Percentiles rank a stretch among this genome's conserved stretches.
These are phyloP conservation scores for Proisotoma minuta DNA, from an alignment of 2,888 invertebrate species.

Conservation along the genomic window DNA sequence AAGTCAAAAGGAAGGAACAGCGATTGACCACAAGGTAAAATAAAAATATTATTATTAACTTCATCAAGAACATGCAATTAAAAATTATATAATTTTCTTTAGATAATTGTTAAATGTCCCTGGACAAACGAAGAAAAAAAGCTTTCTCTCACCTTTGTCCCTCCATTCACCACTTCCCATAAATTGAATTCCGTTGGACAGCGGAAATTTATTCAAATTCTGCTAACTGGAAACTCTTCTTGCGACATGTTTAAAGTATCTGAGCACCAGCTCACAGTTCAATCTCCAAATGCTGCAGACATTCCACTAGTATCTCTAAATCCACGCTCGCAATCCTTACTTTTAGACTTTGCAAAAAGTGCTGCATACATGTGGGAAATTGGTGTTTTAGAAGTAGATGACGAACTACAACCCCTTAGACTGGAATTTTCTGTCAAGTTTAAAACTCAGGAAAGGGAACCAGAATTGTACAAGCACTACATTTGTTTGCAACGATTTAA, in stretches of 20 bases:
- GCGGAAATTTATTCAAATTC: constrained; percentile 79
- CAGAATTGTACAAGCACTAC: constrained; percentile 44
- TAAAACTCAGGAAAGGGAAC: constrained; percentile 17
- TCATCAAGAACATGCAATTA: constrained; percentile 12
- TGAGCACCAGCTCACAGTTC: constrained; percentile 43
- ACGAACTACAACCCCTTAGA: constrained; percentile 49
- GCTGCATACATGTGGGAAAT: constrained; percentile 82
- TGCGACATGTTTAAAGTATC: constrained; percentile 33
- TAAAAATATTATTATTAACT: not conserved
- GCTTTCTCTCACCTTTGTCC: constrained; percentile 72
- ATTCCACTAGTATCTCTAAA: constrained; percentile 61
- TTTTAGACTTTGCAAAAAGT: constrained; percentile 68
- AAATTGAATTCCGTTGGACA: constrained; percentile 74
- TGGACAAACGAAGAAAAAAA: constrained; percentile 71
- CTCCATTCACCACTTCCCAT: constrained; percentile 75
- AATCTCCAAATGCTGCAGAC: constrained; percentile 35
- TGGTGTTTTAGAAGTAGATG: constrained; percentile 52
- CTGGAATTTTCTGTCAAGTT: constrained; percentile 44
- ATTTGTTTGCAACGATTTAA: constrained; percentile 44
- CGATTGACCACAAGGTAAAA: constrained; percentile 66
- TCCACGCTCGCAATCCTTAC: constrained; percentile 57
- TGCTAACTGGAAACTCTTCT: constrained; percentile 53
- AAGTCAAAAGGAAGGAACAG: constrained; percentile 64
- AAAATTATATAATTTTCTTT: constrained; percentile 26
- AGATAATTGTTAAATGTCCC: constrained; percentile 71